Conservation (phyloP, 2,888 invertebrate genomes). For the Acronicta leporina region DNA sequence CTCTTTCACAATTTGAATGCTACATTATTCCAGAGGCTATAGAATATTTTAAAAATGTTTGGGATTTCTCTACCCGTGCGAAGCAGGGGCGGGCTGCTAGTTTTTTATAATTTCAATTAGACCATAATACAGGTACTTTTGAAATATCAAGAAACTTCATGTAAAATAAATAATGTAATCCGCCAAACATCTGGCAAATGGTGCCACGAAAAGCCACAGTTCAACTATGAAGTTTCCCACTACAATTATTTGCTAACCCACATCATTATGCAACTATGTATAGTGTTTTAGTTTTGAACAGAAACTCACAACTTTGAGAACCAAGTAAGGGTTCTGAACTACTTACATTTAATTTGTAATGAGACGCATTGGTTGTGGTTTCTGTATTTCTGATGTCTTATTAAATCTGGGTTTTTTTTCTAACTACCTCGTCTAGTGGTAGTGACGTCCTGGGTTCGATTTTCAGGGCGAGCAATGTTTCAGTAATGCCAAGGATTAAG, state of each 20-base stretch:
- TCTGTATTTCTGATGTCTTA: too few relatives aligned
- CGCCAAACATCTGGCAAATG: slow-evolving; percentile 6
- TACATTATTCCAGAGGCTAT: too few relatives aligned
- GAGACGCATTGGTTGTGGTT: not conserved
- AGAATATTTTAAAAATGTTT: too few relatives aligned
- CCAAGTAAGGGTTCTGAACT: not conserved
- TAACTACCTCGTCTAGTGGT: too few relatives aligned
- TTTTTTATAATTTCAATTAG: too few relatives aligned
- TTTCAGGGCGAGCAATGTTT: not conserved
- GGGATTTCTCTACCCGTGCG: too few relatives aligned
- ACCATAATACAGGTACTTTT: too few relatives aligned
- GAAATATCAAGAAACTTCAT: too few relatives aligned
- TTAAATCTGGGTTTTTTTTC: too few relatives aligned
- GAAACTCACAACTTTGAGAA: slow-evolving; percentile 4
- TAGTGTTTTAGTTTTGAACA: not conserved
- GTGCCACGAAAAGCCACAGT: slow-evolving; percentile 15
- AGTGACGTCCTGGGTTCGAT: not conserved
- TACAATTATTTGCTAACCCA: slow-evolving; percentile 27
- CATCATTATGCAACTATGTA: slow-evolving; percentile 28
- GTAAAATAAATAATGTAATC: not conserved
- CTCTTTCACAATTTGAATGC: too few relatives aligned
- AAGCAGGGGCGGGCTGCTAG: too few relatives aligned
- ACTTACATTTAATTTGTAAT: not conserved
- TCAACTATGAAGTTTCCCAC: slow-evolving; percentile 7
- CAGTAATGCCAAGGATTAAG: too few relatives aligned